Percentiles rank a stretch among this genome's conserved stretches.
These are phyloP conservation scores for Clinocottus analis DNA, from an alignment of 2,113 vertebrate genomes.

Conservation along the genomic window DNA sequence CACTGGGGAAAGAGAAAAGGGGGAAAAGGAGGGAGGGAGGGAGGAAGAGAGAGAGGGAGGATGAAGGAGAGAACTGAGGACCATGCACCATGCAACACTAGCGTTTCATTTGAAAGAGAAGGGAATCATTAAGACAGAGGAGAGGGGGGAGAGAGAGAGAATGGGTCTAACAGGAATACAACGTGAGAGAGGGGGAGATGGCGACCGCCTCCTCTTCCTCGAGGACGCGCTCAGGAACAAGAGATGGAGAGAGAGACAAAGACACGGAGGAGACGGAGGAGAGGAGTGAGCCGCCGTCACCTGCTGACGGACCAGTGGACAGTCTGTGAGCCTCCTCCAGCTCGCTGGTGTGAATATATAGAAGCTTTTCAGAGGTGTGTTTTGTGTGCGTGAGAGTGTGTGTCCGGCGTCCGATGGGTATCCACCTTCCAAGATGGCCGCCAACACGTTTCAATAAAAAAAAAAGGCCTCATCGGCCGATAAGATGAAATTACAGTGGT, in stretches of 20 bases:
- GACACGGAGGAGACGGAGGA: conserved; percentile 35
- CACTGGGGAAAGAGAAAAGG: conserved; percentile 88
- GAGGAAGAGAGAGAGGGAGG: conserved; percentile 50
- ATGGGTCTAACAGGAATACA: conserved; percentile 30
- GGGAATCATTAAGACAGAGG: conserved; percentile 22
- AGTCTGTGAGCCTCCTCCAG: too few relatives aligned
- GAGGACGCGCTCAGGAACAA: conserved; percentile 11
- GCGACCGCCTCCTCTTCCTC: conserved; percentile 10
- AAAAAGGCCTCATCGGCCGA: too few relatives aligned
- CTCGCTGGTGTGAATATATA: too few relatives aligned
- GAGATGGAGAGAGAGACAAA: conserved; percentile 30
- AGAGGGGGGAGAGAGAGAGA: conserved; percentile 30
- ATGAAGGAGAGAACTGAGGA: conserved; percentile 79
- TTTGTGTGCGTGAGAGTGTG: too few relatives aligned
- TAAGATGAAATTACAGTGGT: background rate
- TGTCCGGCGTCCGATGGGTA: too few relatives aligned
- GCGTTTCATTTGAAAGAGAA: conserved; percentile 52
- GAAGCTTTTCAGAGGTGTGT: too few relatives aligned
- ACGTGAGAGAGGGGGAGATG: conserved; percentile 2
- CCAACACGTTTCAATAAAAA: too few relatives aligned
- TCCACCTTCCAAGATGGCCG: too few relatives aligned
- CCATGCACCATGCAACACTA: conserved; percentile 85
- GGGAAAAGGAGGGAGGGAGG: conserved; percentile 51
- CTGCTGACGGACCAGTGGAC: conserved; percentile 6
- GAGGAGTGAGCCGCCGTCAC: conserved; percentile 34